Conservation (phyloP, 2,113 vertebrate genomes). For the Leucosticte australis region DNA sequence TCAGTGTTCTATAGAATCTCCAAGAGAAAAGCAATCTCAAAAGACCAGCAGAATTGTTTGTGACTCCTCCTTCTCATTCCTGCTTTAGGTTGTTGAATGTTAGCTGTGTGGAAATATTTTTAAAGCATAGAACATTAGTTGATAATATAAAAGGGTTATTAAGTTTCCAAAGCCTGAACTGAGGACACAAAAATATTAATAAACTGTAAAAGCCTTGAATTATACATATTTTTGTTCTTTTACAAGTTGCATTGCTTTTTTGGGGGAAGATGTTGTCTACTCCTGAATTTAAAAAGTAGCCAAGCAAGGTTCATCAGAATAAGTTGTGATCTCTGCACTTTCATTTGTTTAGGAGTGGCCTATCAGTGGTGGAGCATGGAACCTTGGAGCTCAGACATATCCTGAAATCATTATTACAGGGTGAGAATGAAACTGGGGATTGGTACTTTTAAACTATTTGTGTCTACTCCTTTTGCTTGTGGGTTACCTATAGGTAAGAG, state of each 20-base stretch:
- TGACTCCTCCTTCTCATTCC: neutral
- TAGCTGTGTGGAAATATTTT: neutral
- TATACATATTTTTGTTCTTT: neutral
- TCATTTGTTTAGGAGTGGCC: constrained; percentile 90
- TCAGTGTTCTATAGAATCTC: neutral
- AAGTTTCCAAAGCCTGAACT: neutral
- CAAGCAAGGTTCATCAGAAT: neutral
- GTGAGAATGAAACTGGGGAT: constrained; percentile 74
- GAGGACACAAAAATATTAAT: neutral
- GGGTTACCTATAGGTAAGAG: neutral
- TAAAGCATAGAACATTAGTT: neutral
- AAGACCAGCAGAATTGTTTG: neutral
- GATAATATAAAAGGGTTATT: neutral
- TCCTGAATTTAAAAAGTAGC: neutral
- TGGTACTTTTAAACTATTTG: neutral
- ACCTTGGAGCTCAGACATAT: constrained; percentile 90
- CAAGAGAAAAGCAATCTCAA: neutral
- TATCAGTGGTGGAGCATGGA: constrained; percentile 92
- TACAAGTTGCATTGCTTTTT: neutral
- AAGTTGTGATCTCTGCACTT: neutral
- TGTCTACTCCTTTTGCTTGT: neutral
- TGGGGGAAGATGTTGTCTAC: neutral
- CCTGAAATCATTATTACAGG: constrained; percentile 98
- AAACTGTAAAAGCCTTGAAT: neutral
- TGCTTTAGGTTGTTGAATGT: neutral